These are phyloP conservation scores for Lycophotia porphyrea DNA, from an alignment of 2,888 invertebrate genomes.

Conservation along the genomic window DNA sequence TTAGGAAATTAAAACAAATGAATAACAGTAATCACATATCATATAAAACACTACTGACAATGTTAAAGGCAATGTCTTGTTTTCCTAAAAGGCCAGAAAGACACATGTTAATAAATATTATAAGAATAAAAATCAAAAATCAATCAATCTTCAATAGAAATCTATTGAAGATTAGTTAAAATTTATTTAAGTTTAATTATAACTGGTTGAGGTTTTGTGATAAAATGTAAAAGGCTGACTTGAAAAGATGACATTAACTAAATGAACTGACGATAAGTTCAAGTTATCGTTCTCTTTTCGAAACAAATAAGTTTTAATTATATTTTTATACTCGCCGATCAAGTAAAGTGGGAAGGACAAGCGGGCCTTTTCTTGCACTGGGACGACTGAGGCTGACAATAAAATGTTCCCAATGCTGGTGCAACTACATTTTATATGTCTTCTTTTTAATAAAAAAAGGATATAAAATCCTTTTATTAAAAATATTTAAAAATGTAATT, in stretches of 20 bases:
- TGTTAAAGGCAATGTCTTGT: neutral
- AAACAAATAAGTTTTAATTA: slow-evolving; percentile 6
- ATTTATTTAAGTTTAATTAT: neutral
- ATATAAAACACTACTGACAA: neutral
- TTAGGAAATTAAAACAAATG: neutral
- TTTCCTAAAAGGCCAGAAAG: neutral
- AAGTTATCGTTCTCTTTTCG: slow-evolving; percentile 67
- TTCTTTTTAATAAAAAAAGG: no score
- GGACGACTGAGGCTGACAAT: neutral
- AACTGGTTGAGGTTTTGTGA: slow-evolving; percentile 22
- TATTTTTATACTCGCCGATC: neutral
- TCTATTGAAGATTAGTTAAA: neutral
- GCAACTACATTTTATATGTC: neutral
- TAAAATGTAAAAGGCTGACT: slow-evolving; percentile 28
- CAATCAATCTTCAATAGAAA: no score
- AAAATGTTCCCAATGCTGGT: neutral
- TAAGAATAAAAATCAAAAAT: no score
- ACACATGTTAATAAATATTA: slow-evolving; percentile 12
- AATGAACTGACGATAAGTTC: neutral
- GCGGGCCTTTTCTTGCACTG: neutral
- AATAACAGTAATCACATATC: neutral
- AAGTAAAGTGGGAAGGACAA: neutral
- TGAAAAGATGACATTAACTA: slow-evolving; percentile 65
- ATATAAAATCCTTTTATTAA: no score
- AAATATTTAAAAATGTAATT: neutral